Conservation (phyloP, 2,888 invertebrate genomes). For the Argyresthia albistria region DNA sequence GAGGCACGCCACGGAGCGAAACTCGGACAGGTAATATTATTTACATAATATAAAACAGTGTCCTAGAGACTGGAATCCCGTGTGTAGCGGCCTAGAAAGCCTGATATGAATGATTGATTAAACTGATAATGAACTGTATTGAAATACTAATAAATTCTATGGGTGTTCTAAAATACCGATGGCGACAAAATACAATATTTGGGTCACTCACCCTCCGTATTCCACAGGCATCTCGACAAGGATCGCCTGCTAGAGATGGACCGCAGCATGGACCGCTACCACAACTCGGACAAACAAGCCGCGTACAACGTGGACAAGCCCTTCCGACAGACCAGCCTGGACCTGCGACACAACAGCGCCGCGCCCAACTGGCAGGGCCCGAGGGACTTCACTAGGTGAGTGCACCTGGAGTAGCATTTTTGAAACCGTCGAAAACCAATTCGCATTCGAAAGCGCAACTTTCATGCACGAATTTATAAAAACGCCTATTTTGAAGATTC, state of each 20-base stretch:
- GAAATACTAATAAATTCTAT: no score
- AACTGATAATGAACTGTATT: no score
- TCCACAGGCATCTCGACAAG: conserved; percentile 55
- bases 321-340: conserved; percentile 63
- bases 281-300: conserved; percentile 51
- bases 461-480: no score
- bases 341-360: conserved; percentile 49
- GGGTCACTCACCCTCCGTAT: not conserved
- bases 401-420: no score
- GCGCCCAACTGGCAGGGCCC: conserved; percentile 57
- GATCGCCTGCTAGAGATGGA: conserved; percentile 59
- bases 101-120: no score
- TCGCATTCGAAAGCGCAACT: no score
- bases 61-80: not conserved
- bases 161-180: no score
- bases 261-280: conserved; percentile 54
- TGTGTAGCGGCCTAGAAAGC: no score
- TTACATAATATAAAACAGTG: not conserved
- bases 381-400: conserved; percentile 60
- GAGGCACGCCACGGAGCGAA: conserved; percentile 54
- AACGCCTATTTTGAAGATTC: no score
- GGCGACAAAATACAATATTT: no score
- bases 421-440: no score
- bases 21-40: conserved; percentile 48
- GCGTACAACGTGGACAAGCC: conserved; percentile 67